Percentiles rank a stretch among this genome's conserved stretches.
Evolutionary conservation across 53 echinoderm and acorn worm genomes (phyloP).

Genomic region (Holothuria scabra): DNA sequence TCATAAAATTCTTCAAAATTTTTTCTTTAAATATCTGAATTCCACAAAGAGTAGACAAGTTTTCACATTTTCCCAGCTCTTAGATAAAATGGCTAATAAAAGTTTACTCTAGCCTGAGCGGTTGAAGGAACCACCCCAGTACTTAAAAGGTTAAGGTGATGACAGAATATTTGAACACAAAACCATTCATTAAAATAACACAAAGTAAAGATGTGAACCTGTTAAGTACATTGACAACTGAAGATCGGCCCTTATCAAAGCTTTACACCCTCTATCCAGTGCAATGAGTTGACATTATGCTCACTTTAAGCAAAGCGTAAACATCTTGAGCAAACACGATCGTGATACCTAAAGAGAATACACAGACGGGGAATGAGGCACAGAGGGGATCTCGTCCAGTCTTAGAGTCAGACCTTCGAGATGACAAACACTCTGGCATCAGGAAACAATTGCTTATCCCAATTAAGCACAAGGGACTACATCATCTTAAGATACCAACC

Average conservation of each 20-base stretch:
- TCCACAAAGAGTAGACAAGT: too few relatives aligned
- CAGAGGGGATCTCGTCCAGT: too few relatives aligned
- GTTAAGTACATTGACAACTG: slow-evolving; percentile 5
- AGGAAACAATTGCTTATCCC: slow-evolving; percentile 31
- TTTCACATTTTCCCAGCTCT: too few relatives aligned
- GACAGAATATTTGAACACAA: neutral
- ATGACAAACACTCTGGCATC: neutral
- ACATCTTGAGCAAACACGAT: slow-evolving; percentile 4
- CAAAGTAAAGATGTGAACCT: neutral
- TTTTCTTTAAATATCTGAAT: too few relatives aligned
- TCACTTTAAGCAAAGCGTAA: slow-evolving; percentile 6
- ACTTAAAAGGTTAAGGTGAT: slow-evolving; percentile 1
- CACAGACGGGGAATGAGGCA: neutral
- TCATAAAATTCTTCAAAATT: too few relatives aligned
- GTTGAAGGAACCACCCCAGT: too few relatives aligned
- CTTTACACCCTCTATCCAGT: neutral
- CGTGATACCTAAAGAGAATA: neutral
- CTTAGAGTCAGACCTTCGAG: neutral
- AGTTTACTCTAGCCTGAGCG: too few relatives aligned
- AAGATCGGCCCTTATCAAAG: slow-evolving; percentile 10
- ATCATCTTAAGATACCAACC: neutral
- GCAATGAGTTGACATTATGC: neutral
- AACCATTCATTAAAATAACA: neutral
- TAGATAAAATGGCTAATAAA: too few relatives aligned
- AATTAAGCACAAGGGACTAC: neutral